phyloP scores from a whole-genome alignment of 2,113 vertebrate species.

The Zootoca vivipara region DNA sequence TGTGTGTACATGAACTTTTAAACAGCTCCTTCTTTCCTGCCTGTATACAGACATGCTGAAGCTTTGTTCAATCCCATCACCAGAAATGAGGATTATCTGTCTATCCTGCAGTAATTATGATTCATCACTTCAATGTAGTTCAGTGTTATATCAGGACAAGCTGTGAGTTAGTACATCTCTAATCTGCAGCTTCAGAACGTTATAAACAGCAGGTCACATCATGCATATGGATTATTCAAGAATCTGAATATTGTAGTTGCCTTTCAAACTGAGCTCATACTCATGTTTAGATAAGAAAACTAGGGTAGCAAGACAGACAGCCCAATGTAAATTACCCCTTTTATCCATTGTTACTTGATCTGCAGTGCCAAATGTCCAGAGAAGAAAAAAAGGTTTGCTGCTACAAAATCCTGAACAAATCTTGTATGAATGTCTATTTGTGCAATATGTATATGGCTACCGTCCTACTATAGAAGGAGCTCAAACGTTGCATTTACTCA shows the following conservation, averaged over 20 bases:
- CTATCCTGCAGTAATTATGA: neutral
- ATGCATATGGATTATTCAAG: neutral
- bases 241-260: slow-evolving; percentile 18
- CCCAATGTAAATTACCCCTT: slow-evolving; percentile 22
- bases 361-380: slow-evolving; percentile 23
- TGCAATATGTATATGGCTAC: neutral
- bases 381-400: neutral
- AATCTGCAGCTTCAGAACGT: slow-evolving; percentile 16
- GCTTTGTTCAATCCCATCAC: slow-evolving; percentile 23
- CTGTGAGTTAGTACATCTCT: neutral
- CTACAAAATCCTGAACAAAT: slow-evolving; percentile 4
- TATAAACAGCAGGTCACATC: slow-evolving; percentile 30
- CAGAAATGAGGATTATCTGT: slow-evolving; percentile 17
- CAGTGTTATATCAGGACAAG: slow-evolving; percentile 10
- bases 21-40: neutral
- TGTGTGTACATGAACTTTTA: neutral
- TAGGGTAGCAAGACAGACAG: slow-evolving; percentile 19
- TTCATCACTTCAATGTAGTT: slow-evolving; percentile 11
- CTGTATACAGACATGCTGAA: rapidly evolving
- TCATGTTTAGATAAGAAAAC: neutral
- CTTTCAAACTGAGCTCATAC: slow-evolving; percentile 24
- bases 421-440: neutral
- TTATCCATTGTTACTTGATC: neutral
- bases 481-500: neutral
- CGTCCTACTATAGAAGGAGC: neutral